Conservation (phyloP, 2,797 vertebrate species). For the Pogonophryne albipinna region DNA sequence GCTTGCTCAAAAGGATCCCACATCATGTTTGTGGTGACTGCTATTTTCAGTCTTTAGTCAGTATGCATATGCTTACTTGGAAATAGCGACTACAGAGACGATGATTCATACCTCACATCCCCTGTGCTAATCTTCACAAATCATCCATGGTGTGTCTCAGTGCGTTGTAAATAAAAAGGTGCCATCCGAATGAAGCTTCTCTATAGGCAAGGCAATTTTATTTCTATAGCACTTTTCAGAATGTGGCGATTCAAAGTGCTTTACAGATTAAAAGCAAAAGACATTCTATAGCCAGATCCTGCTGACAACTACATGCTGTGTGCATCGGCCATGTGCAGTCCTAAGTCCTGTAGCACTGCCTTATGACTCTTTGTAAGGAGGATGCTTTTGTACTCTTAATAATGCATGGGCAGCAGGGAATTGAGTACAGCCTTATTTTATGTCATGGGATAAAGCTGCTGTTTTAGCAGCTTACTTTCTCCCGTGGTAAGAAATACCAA, state of each 20-base stretch:
- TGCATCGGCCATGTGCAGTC: slow-evolving; percentile 60
- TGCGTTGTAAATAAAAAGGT: slow-evolving; percentile 68
- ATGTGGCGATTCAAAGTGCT: too few species aligned
- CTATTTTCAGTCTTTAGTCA: slow-evolving; percentile 66
- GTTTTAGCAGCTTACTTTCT: slow-evolving; percentile 71
- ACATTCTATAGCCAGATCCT: slow-evolving; percentile 38
- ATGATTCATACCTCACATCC: slow-evolving; percentile 67
- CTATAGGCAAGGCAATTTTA: too few species aligned
- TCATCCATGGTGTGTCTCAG: slow-evolving; percentile 64
- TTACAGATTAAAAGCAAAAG: too few species aligned
- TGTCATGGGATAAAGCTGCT: slow-evolving; percentile 72
- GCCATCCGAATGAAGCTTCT: slow-evolving; percentile 50
- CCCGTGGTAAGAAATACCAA: slow-evolving; percentile 69
- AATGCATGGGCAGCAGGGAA: slow-evolving; percentile 80
- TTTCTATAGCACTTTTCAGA: too few species aligned
- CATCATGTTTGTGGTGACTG: slow-evolving; percentile 54
- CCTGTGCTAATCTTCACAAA: slow-evolving; percentile 76
- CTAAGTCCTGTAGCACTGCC: slow-evolving; percentile 75
- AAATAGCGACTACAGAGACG: slow-evolving; percentile 52
- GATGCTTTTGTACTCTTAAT: slow-evolving; percentile 82
- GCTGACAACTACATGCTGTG: slow-evolving; percentile 65
- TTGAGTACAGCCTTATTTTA: slow-evolving; percentile 74
- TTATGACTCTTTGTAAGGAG: slow-evolving; percentile 84
- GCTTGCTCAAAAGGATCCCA: slow-evolving; percentile 54
- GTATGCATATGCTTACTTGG: slow-evolving; percentile 65